A percentile compares a stretch with the other conserved stretches of the same genome.
These are phyloP conservation scores for Asteroscopus sphinx DNA, from an alignment of 2,888 invertebrate species.

Conservation along the genomic window DNA sequence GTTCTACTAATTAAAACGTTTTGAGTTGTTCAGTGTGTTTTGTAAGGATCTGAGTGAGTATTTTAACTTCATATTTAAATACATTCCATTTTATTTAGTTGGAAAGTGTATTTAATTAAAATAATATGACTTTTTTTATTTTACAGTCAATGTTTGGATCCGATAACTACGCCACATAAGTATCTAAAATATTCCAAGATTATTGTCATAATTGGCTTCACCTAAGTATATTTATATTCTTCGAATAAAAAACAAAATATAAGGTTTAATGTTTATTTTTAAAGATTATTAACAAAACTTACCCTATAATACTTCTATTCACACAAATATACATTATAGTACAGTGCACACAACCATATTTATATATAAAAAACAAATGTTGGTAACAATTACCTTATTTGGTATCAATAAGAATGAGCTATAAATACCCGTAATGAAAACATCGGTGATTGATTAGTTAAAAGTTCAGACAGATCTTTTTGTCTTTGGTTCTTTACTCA, in stretches of 20 bases:
- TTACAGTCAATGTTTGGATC: slow-evolving; percentile 86
- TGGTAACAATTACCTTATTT: slow-evolving; percentile 65
- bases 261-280: slow-evolving; percentile 65
- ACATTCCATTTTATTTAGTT: neutral
- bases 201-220: slow-evolving; percentile 50
- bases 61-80: slow-evolving; percentile 7
- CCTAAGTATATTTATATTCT: slow-evolving; percentile 15
- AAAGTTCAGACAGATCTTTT: slow-evolving; percentile 22
- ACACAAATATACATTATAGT: slow-evolving; percentile 66
- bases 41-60: slow-evolving; percentile 47
- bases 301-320: slow-evolving; percentile 68
- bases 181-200: slow-evolving; percentile 26
- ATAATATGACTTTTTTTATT: slow-evolving; percentile 64
- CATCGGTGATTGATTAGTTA: slow-evolving; percentile 55
- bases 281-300: slow-evolving; percentile 73
- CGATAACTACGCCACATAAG: slow-evolving; percentile 80
- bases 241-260: slow-evolving; percentile 30
- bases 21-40: slow-evolving; percentile 46
- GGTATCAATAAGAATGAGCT: slow-evolving; percentile 63
- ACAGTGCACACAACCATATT: slow-evolving; percentile 75
- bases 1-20: slow-evolving; percentile 44
- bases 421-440: slow-evolving; percentile 71
- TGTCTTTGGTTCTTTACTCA: slow-evolving; percentile 68
- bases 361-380: slow-evolving; percentile 49
- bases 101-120: neutral